Evolutionary conservation across 1,140 invertebrate species (phyloP), one percentile per base, ranked within the genome.

Genomic region (Araneus ventricosus): DNA sequence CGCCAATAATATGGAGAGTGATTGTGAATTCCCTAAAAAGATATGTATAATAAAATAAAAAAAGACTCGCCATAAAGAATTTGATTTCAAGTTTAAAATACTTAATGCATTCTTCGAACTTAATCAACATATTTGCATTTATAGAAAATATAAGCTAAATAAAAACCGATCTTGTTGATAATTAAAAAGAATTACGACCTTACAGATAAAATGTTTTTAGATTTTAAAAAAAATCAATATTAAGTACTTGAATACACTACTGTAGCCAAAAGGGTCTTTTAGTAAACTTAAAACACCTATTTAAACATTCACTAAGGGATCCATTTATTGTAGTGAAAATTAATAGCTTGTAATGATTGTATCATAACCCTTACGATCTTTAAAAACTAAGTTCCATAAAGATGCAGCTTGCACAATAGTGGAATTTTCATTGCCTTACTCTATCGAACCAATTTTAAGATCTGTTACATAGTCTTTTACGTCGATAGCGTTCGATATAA

Each of bases 361-460:
- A 45, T 45, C 24, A 84, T 52, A 84, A 84, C 41, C 41, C 80
- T 84, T 45, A 45, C n/a, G 39, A 27, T 52, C 45, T 52, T 52
- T 52, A 52, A 52, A 52, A 52, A 45, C 24, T 52, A 84, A 84
- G 80, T 84, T n/a, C 41, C 80, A 45, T 84, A 84, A 52, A 45
- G 41, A 45, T 84, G 27, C 75, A 45, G 37, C 37, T 41, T 39
- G 4, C 39, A 30, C 80, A 84, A 84, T 87, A 87, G 24, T 27
- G 87, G 82, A 61, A 75, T 90, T 90, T 90, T 90, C 79, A 90
- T 90, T 90, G 61, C 89, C 75, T n/a, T 59, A 27, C 37, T 41
- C 75, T 34, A 75, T 90, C 75, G 27, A 20, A 14, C 45, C 52
- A 90, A 90, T 90, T 90, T 79, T 79, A 90, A 10, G n/a, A 61